Conservation (phyloP, 1,140 invertebrate genomes). For the Idris sp. region DNA sequence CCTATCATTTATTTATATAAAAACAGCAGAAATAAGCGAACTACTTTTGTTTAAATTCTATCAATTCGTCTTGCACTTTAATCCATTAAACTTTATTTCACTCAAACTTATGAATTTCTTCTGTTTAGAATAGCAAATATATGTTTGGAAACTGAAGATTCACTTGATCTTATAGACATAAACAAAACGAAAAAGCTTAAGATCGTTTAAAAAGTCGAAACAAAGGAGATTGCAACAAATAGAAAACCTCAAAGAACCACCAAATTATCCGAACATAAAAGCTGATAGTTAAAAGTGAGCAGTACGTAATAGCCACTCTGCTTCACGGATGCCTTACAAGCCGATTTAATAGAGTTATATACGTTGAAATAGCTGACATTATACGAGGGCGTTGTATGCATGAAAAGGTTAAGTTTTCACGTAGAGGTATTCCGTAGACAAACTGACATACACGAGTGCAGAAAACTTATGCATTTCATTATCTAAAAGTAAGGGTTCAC, state of each 20-base stretch:
- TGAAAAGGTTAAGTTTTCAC: slow-evolving; percentile 52
- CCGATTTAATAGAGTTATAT: slow-evolving; percentile 61
- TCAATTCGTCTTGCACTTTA: too few relatives aligned
- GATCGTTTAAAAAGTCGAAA: neutral
- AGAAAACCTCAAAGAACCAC: slow-evolving; percentile 14
- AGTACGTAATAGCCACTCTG: slow-evolving; percentile 48
- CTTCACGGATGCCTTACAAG: slow-evolving; percentile 60
- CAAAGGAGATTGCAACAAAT: slow-evolving; percentile 1
- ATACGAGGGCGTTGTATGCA: slow-evolving; percentile 44
- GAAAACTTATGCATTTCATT: slow-evolving; percentile 6
- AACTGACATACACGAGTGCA: slow-evolving; percentile 1
- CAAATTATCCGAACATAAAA: slow-evolving; percentile 40
- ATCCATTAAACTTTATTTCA: too few relatives aligned
- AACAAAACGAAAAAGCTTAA: slow-evolving; percentile 2
- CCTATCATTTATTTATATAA: too few relatives aligned
- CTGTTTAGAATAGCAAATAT: too few relatives aligned
- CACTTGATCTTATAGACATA: too few relatives aligned
- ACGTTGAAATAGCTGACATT: slow-evolving; percentile 60
- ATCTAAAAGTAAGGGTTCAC: slow-evolving; percentile 14
- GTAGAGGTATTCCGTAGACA: slow-evolving; percentile 7
- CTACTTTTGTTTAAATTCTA: too few relatives aligned
- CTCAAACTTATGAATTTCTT: too few relatives aligned
- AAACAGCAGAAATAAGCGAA: too few relatives aligned
- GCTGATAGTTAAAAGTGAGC: slow-evolving; percentile 46
- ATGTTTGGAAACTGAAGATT: too few relatives aligned